A percentile compares a stretch with the other conserved stretches of the same genome.
Evolutionary conservation across 2,797 vertebrate genomes (phyloP).

Genomic region (Ambastaia sidthimunki): DNA sequence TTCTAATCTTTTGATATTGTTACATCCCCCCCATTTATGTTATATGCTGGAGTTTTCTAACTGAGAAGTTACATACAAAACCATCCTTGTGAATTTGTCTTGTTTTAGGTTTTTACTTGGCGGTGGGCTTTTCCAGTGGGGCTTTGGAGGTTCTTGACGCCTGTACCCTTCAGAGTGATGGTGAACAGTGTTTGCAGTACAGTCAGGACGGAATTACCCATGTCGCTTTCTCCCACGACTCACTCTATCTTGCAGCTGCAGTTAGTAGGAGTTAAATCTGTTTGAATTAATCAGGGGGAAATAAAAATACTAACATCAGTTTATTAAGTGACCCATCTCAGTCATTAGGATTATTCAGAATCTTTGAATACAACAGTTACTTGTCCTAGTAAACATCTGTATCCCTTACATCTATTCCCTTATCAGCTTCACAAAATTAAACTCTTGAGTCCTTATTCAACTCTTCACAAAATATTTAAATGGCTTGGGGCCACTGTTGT

Average conservation of each 20-base stretch:
- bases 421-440: too few species aligned
- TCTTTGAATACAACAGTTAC: not conserved
- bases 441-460: too few species aligned
- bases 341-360: not conserved
- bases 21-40: too few species aligned
- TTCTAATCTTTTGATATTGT: not conserved
- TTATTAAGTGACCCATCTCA: not conserved
- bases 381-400: not conserved
- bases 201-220: slow-evolving; percentile 80
- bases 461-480: too few species aligned
- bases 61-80: not conserved
- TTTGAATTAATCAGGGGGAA: not conserved
- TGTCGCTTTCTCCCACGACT: slow-evolving; percentile 89
- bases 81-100: not conserved
- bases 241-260: slow-evolving; percentile 88
- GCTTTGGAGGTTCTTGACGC: slow-evolving; percentile 84
- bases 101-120: slow-evolving; percentile 82
- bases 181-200: slow-evolving; percentile 76
- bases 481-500: too few species aligned
- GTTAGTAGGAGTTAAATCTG: slow-evolving; percentile 73
- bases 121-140: slow-evolving; percentile 86
- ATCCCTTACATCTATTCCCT: too few species aligned
- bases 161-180: slow-evolving; percentile 79
- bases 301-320: not conserved
- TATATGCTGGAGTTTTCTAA: not conserved